Percentiles rank a stretch among this genome's conserved stretches.
Conservation (phyloP, 2,797 vertebrate genomes). For the Girardinus metallicus region DNA sequence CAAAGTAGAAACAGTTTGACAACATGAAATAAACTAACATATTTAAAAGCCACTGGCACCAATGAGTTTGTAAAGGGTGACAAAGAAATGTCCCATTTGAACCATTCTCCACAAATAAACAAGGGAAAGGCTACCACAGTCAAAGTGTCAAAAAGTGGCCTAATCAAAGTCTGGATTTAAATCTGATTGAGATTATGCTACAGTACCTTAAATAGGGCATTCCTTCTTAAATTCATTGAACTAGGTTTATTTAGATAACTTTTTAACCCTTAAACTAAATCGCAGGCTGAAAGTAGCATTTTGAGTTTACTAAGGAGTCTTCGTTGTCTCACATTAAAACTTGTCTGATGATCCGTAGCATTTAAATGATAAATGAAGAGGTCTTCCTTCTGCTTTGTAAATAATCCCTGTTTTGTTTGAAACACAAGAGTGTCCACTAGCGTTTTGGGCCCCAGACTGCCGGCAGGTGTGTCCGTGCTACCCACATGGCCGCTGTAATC, state of each 20-base stretch:
- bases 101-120: not conserved
- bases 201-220: not conserved
- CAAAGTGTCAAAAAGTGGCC: not conserved
- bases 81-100: not conserved
- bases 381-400: not conserved
- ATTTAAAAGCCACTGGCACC: not conserved
- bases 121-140: not conserved
- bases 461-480: slow-evolving; percentile 85
- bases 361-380: not conserved
- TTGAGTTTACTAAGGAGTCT: not conserved
- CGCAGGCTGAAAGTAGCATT: not conserved
- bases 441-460: slow-evolving; percentile 94
- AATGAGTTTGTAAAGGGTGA: not conserved
- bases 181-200: not conserved
- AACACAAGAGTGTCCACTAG: slow-evolving; percentile 86
- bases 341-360: not conserved
- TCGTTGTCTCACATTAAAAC: not conserved
- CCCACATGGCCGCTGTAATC: slow-evolving; percentile 87
- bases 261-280: not conserved
- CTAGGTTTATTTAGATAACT: not conserved
- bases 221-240: not conserved
- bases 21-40: not conserved
- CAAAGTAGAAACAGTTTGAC: not conserved
- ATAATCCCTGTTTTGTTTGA: not conserved
- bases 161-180: not conserved